Evolutionary conservation across 1,140 invertebrate species (phyloP), one percentile per base, ranked within the genome.

Genomic region (Penaeus vannamei): DNA sequence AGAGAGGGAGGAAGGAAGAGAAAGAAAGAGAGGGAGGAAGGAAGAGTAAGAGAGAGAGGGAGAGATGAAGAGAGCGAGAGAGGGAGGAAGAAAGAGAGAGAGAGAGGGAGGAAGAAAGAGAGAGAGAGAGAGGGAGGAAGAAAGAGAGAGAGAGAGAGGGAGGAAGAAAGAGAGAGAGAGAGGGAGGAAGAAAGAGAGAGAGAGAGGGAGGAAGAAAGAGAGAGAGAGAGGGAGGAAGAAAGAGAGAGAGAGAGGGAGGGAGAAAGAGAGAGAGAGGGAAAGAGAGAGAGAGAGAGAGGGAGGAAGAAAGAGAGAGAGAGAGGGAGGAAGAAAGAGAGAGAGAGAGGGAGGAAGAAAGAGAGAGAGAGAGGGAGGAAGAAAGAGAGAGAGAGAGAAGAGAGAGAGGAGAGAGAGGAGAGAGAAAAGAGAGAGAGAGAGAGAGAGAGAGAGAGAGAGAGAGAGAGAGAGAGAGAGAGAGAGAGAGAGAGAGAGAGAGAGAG

Each of bases 251-350:
- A 29, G 20, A 20, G 8, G 20, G 59, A 60, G 36, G 5, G 59
- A 1, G 3, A 19, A 77, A 29, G 20, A 29, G 29, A 17, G 46
- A 53, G 53, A 61, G 42, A 32, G 29, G 5, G 36, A 36, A 5
- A 36, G 36, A 5, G 36, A 36, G 36, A 36, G 36, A 60, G 62
- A 46, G 62, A 29, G 53, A 83, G 81, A 83, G 81, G 32, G 60
- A 62, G 81, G 62, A 59, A 62, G 81, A 83, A 59, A 83, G 81
- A 62, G 81, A 83, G 81, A 83, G 81, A 62, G 60, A 62, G 82
- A 84, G 82, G 36, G 61, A 64, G 82, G n/a, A n/a, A n/a, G 80
- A n/a, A n/a, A 84, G 29, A 64, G 59, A 84, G 60, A 64, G 61
- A 32, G 60, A 64, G 59, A 62, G 17, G 42, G n/a, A 22, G 19